Conservation (phyloP, 2,797 vertebrate species). For the Danionella dracula region DNA sequence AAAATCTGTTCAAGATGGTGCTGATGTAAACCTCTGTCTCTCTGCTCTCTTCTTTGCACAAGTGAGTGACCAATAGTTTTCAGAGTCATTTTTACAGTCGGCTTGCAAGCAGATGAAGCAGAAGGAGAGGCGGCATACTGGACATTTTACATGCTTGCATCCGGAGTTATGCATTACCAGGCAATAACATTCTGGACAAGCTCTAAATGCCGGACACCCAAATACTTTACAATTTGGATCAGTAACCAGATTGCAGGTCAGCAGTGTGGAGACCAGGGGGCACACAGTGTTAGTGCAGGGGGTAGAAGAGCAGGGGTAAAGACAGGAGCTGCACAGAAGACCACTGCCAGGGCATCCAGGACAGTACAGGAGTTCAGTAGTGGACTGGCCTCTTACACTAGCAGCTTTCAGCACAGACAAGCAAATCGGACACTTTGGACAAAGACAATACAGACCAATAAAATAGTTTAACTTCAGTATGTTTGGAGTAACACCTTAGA, state of each 20-base stretch:
- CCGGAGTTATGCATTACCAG: constrained; percentile 37
- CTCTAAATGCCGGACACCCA: constrained; percentile 46
- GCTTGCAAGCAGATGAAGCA: constrained; percentile 47
- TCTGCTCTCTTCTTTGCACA: constrained; percentile 38
- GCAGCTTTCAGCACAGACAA: constrained; percentile 1
- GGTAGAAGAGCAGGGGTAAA: constrained; percentile 25
- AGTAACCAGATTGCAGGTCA: constrained; percentile 37
- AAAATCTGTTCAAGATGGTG: neutral
- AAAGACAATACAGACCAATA: no score
- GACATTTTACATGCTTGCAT: constrained; percentile 38
- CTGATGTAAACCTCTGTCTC: constrained; percentile 39
- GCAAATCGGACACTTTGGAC: constrained; percentile 34
- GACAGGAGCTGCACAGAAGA: constrained; percentile 37
- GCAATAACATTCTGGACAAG: constrained; percentile 46
- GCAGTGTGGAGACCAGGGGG: constrained; percentile 28
- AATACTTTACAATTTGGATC: constrained; percentile 15
- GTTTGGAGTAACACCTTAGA: no score
- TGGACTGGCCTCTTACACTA: neutral
- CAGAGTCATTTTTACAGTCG: neutral
- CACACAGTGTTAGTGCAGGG: constrained; percentile 44
- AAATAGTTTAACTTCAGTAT: no score
- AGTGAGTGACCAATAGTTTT: constrained; percentile 21
- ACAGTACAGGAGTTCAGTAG: constrained; percentile 26
- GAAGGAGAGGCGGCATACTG: constrained; percentile 1
- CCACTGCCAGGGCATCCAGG: neutral